A percentile compares a stretch with the other conserved stretches of the same genome.
Conservation (phyloP, 2,888 invertebrate species). For the Chrysolina americana region DNA sequence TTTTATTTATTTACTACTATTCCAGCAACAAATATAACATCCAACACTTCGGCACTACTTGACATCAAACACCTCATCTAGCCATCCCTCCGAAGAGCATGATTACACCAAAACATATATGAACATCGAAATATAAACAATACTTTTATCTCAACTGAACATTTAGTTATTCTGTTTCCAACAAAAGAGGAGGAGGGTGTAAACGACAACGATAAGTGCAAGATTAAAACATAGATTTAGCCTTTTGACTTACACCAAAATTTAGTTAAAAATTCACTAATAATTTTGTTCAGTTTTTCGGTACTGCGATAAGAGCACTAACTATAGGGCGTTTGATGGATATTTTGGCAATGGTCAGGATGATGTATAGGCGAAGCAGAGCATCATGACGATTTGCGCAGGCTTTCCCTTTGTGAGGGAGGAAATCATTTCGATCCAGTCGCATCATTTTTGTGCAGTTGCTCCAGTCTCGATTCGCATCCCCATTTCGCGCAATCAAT, state of each 20-base stretch:
- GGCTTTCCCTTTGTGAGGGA: conserved; percentile 47
- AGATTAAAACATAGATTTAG: conserved; percentile 57
- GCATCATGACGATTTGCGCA: conserved; percentile 38
- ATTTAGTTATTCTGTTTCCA: conserved; percentile 44
- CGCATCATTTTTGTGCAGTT: conserved; percentile 60
- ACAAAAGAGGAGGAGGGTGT: conserved; percentile 52
- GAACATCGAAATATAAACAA: conserved; percentile 54
- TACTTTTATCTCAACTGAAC: conserved; percentile 51
- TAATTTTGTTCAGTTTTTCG: conserved; percentile 63
- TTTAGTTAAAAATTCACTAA: conserved; percentile 64
- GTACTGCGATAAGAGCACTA: conserved; percentile 46
- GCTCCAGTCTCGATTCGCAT: conserved; percentile 10
- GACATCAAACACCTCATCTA: conserved; percentile 55
- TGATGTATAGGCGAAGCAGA: conserved; percentile 49
- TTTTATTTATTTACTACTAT: conserved; percentile 43
- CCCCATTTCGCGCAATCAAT: conserved; percentile 2
- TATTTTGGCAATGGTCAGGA: conserved; percentile 53
- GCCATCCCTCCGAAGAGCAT: conserved; percentile 49
- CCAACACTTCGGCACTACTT: conserved; percentile 55
- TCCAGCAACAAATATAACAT: conserved; percentile 56
- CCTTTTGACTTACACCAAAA: conserved; percentile 64
- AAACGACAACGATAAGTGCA: conserved; percentile 65
- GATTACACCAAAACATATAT: conserved; percentile 56
- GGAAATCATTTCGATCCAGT: conserved; percentile 57
- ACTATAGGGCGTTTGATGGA: conserved; percentile 49